Percentiles rank a stretch among this genome's conserved stretches.
Evolutionary conservation across 1,140 invertebrate species (phyloP).

Genomic region (Pectinophora gossypiella): DNA sequence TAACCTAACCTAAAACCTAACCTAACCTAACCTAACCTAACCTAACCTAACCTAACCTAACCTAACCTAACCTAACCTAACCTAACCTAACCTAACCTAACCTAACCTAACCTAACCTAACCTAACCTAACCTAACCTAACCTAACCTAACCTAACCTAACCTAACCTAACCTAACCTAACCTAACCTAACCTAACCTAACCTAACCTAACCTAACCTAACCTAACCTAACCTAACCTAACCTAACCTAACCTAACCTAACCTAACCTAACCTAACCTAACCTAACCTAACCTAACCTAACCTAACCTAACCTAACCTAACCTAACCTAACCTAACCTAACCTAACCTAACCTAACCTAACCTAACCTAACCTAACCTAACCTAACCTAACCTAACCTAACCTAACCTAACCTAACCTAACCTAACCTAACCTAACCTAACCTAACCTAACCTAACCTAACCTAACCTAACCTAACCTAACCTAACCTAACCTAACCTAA

Average conservation of each 20-base stretch:
- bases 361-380: constrained; percentile 24
- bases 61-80: constrained; percentile 13
- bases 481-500: constrained; percentile 46
- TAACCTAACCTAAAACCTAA: constrained; percentile 11
- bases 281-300: constrained; percentile 13
- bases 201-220: constrained; percentile 10
- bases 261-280: constrained; percentile 7
- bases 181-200: constrained; percentile 12
- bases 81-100: constrained; percentile 12
- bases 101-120: constrained; percentile 10
- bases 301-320: constrained; percentile 13
- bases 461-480: constrained; percentile 39
- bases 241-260: constrained; percentile 9
- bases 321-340: constrained; percentile 17
- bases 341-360: constrained; percentile 23
- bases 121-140: constrained; percentile 1
- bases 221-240: constrained; percentile 11
- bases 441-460: constrained; percentile 29
- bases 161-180: constrained; percentile 12
- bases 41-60: constrained; percentile 11
- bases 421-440: constrained; percentile 34
- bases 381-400: constrained; percentile 41
- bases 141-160: constrained; percentile 5
- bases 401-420: constrained; percentile 37
- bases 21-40: constrained; percentile 8